phyloP scores from a whole-genome alignment of 2,797 vertebrate genomes.

The Ctenopoma kingsleyae region DNA sequence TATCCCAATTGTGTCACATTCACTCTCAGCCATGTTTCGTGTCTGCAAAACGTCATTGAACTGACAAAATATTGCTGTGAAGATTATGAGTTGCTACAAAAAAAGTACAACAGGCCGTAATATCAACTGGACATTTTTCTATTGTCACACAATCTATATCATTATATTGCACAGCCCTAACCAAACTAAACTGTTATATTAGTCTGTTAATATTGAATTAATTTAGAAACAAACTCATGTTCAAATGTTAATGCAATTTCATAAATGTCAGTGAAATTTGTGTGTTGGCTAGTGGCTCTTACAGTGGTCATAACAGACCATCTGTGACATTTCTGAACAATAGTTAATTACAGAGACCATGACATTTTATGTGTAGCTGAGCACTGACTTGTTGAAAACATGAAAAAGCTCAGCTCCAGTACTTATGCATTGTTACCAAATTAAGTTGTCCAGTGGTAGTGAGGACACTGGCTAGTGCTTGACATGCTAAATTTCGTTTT shows the following conservation, averaged over 20 bases:
- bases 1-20: too few species aligned
- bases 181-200: slow-evolving; percentile 12
- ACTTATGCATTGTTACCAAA: background rate
- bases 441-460: background rate
- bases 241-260: slow-evolving; percentile 35
- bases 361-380: background rate
- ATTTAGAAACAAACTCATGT: slow-evolving; percentile 9
- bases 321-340: slow-evolving; percentile 49
- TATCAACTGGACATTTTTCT: too few species aligned
- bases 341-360: slow-evolving; percentile 17
- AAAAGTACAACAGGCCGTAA: too few species aligned
- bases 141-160: too few species aligned
- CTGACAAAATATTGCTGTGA: too few species aligned
- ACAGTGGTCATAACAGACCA: slow-evolving; percentile 13
- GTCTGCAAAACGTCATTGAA: too few species aligned
- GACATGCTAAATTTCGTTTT: slow-evolving; percentile 2
- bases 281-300: slow-evolving; percentile 3
- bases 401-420: background rate
- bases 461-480: background rate
- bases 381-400: background rate
- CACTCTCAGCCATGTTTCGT: too few species aligned
- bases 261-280: slow-evolving; percentile 33
- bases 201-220: background rate
- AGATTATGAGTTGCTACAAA: too few species aligned
- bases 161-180: too few species aligned